Evolutionary conservation across 1,140 invertebrate species (phyloP), one percentile per base, ranked within the genome.

Genomic region (Heliconius himera): DNA sequence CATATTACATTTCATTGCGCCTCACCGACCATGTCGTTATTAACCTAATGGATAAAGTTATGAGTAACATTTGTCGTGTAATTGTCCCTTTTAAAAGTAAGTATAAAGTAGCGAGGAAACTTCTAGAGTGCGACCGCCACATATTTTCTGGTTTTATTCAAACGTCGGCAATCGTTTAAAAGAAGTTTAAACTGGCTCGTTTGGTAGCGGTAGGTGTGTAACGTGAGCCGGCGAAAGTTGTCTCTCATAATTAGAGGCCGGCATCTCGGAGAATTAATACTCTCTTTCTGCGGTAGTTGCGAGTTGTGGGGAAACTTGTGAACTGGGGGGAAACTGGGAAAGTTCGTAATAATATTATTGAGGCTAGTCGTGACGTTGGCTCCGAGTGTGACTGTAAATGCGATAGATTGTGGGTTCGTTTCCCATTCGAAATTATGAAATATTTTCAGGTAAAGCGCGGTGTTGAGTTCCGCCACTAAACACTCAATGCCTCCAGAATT

Each of bases 261-360:
- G 81, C 81, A 83, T 82, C 84, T 84, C 83, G 80, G 87, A 85
- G 90, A 92, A 93, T 93, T 90, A 91, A 91, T 89, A 89, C 86
- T 83, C 84, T 80, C 82, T 86, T 83, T 90, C 80, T 88, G 85
- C 77, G 83, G 86, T 81, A 41, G 76, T 72, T 70, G 81, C 70
- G 79, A 82, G 84, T 79, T 83, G 73, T 74, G 79, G 79, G 22
- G 41, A 66, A 84, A 84, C 80, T 85, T 82, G 73, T 80, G 80
- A 77, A 29, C 29, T 3, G 29, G 76, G 78, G 36, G 56, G 46
- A 49, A n/a, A 33, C 49, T 70, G 70, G 72, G 70, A 74, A 71
- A 70, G 36, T 76, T 78, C 74, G 70, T 80, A 82, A 80, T 78
- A 83, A 82, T 80, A 80, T 82, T 78, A 80, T 74, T 80, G 76